Conservation (phyloP, 2,888 invertebrate genomes). For the Drosophila cyrtoloma region DNA sequence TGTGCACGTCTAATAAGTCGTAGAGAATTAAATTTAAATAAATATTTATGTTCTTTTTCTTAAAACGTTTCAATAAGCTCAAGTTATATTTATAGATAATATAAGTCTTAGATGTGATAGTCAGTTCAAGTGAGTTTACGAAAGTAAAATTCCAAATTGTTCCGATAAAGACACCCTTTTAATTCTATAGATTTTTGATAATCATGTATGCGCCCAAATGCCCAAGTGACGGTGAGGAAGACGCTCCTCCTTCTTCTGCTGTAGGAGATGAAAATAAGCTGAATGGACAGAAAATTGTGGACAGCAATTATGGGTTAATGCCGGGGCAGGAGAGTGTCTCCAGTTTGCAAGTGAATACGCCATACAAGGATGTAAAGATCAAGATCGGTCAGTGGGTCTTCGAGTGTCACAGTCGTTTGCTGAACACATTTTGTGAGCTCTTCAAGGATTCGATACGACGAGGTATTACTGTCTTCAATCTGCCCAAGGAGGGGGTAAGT, state of each 20-base stretch:
- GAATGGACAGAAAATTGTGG: background rate
- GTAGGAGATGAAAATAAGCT: background rate
- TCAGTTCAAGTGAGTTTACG: background rate
- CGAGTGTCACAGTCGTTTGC: conserved; percentile 9
- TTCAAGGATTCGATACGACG: background rate
- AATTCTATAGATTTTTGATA: background rate
- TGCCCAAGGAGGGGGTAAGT: background rate
- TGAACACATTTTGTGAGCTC: background rate
- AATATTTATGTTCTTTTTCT: background rate
- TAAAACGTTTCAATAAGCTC: background rate
- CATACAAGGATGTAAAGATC: accelerated
- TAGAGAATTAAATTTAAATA: background rate
- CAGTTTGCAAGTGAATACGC: background rate
- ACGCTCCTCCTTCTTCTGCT: background rate
- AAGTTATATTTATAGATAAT: background rate
- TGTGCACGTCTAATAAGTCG: background rate
- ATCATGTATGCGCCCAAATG: background rate
- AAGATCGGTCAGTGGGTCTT: background rate
- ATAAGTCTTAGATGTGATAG: too few relatives aligned
- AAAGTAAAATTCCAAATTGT: background rate
- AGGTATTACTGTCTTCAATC: background rate
- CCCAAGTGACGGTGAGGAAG: background rate
- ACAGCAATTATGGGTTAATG: background rate
- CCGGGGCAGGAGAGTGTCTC: background rate
- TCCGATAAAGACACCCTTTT: background rate